Evolutionary conservation across 1,140 invertebrate genomes (phyloP), one percentile per base, ranked within the genome.

Genomic region (Thrips palmi): DNA sequence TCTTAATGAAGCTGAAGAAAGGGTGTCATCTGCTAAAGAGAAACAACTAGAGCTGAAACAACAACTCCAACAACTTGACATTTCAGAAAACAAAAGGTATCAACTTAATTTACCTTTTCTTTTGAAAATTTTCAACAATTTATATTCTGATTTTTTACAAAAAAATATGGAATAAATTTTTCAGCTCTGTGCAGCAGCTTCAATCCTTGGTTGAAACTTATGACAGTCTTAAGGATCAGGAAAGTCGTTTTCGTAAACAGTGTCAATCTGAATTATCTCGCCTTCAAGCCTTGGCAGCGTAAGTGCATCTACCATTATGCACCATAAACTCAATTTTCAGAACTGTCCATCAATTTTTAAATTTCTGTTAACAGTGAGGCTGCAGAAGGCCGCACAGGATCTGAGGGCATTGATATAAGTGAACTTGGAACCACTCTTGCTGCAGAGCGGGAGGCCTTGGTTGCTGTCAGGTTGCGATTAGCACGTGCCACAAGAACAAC

Each of bases 401-500:
- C 57, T 1, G 63, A 70, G 47, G 48, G 53, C 31, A 51, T 51
- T 19, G 58, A n/a, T n/a, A n/a, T n/a, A n/a, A n/a, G n/a, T n/a
- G n/a, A n/a, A n/a, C n/a, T n/a, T n/a, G n/a, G n/a, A n/a, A n/a
- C n/a, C n/a, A n/a, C n/a, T n/a, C n/a, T n/a, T n/a, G n/a, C n/a
- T n/a, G n/a, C n/a, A 28, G 34, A 50, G 31, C 25, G 53, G 18
- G 51, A 61, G 39, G 54, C n/a, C n/a, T n/a, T n/a, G n/a, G n/a
- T n/a, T n/a, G n/a, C n/a, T n/a, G n/a, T n/a, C 57, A 11, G 46
- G 54, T 52, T 77, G 37, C 65, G 74, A 47, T 49, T 85, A 11
- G 87, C 82, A 0, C 77, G 81, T 42, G 72, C 79, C 45, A 92
- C 87, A 56, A 64, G 86, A 40, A 73, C 82, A 40, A 77, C 93